These are phyloP conservation scores for Lithodes maja DNA, from an alignment of 2,888 invertebrate species.

Conservation along the genomic window DNA sequence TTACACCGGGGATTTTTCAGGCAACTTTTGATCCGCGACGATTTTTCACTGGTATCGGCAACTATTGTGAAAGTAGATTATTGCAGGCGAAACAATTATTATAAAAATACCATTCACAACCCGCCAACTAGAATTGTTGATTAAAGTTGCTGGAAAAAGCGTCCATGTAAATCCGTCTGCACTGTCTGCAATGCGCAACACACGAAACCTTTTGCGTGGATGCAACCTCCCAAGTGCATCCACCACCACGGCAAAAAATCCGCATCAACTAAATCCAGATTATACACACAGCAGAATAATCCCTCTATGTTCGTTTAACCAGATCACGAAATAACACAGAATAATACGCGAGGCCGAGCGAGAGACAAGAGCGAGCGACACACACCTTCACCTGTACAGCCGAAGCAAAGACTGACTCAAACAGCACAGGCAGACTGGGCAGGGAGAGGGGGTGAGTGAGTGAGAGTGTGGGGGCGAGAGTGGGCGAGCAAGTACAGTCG, in stretches of 20 bases:
- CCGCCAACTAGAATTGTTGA: too few species aligned
- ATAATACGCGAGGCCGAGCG: neutral
- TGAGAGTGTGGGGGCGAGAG: neutral
- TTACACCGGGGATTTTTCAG: too few species aligned
- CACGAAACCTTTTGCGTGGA: neutral
- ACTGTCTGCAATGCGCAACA: neutral
- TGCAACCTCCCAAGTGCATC: neutral
- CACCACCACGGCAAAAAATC: neutral
- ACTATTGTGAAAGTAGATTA: too few species aligned
- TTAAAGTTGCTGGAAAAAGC: too few species aligned
- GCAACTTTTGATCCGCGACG: too few species aligned
- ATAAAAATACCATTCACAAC: too few species aligned
- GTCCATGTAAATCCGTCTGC: too few species aligned
- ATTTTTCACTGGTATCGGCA: too few species aligned
- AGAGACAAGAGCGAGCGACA: neutral
- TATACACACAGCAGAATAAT: too few species aligned
- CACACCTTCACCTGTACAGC: neutral
- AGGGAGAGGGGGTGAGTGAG: neutral
- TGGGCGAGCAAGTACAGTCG: neutral
- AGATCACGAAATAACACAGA: neutral
- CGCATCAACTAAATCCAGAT: too few species aligned
- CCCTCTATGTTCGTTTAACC: neutral
- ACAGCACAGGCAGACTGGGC: neutral
- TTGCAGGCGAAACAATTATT: too few species aligned
- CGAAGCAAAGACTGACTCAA: neutral